A percentile compares a stretch with the other conserved stretches of the same genome.
phyloP scores from a whole-genome alignment of 1,140 invertebrate genomes.

The Plutomurus gul region DNA sequence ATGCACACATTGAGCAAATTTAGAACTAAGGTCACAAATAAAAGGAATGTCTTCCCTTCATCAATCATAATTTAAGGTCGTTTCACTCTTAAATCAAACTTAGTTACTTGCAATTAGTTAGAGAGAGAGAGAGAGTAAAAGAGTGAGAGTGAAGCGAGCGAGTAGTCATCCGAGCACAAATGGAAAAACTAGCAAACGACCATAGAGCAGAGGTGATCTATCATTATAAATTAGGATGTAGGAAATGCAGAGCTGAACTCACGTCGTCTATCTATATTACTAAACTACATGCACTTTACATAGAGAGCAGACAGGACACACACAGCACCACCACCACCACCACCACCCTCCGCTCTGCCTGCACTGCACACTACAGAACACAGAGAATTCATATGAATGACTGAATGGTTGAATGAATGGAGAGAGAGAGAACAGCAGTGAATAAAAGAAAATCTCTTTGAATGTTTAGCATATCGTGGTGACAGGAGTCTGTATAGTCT shows the following conservation, averaged over 20 bases:
- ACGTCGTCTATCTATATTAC: neutral
- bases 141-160: constrained; percentile 11
- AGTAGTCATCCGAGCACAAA: constrained; percentile 15
- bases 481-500: too few relatives aligned
- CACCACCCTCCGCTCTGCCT: too few relatives aligned
- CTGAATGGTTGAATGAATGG: neutral
- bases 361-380: neutral
- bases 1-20: neutral
- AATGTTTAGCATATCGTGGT: too few relatives aligned
- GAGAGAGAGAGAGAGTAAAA: neutral
- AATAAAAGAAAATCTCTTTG: neutral
- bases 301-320: too few relatives aligned
- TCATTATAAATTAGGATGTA: constrained; percentile 1
- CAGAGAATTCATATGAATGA: neutral
- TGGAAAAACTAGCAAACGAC: constrained; percentile 4
- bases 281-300: neutral
- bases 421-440: neutral
- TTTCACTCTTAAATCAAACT: constrained; percentile 35
- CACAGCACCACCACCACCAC: too few relatives aligned
- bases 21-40: neutral
- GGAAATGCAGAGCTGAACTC: neutral
- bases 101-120: constrained; percentile 27
- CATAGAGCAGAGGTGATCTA: constrained; percentile 22
- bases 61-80: constrained; percentile 55
- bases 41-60: constrained; percentile 47